A percentile compares a stretch with the other conserved stretches of the same genome.
These are phyloP conservation scores for Battus philenor DNA, from an alignment of 1,140 invertebrate genomes.

Conservation along the genomic window DNA sequence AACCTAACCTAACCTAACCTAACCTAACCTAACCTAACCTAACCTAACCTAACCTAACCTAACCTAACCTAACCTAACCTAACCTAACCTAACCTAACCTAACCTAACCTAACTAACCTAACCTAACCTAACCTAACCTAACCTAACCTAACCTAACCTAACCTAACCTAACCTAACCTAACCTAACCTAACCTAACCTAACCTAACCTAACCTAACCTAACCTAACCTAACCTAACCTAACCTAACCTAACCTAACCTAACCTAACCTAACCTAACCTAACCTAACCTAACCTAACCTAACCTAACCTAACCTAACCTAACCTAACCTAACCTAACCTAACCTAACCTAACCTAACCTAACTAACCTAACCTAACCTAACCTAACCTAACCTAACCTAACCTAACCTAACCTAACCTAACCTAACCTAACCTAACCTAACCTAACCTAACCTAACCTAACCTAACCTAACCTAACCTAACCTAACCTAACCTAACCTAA, in stretches of 20 bases:
- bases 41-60: slow-evolving; percentile 39
- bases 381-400: slow-evolving; percentile 7
- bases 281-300: slow-evolving; percentile 22
- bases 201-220: slow-evolving; percentile 22
- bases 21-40: slow-evolving; percentile 30
- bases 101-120: slow-evolving; percentile 17
- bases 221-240: slow-evolving; percentile 25
- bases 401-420: slow-evolving; percentile 10
- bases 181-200: slow-evolving; percentile 15
- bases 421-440: slow-evolving; percentile 8
- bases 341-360: slow-evolving; percentile 31
- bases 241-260: slow-evolving; percentile 24
- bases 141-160: slow-evolving; percentile 29
- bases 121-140: slow-evolving; percentile 28
- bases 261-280: slow-evolving; percentile 26
- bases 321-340: slow-evolving; percentile 26
- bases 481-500: neutral
- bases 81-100: slow-evolving; percentile 40
- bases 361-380: slow-evolving; percentile 22
- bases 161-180: slow-evolving; percentile 25
- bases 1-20: slow-evolving; percentile 24
- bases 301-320: slow-evolving; percentile 24
- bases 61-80: slow-evolving; percentile 42
- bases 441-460: slow-evolving; percentile 11
- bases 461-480: slow-evolving; percentile 10